Conservation (phyloP, 2,113 vertebrate genomes). For the Thomomys bottae region DNA sequence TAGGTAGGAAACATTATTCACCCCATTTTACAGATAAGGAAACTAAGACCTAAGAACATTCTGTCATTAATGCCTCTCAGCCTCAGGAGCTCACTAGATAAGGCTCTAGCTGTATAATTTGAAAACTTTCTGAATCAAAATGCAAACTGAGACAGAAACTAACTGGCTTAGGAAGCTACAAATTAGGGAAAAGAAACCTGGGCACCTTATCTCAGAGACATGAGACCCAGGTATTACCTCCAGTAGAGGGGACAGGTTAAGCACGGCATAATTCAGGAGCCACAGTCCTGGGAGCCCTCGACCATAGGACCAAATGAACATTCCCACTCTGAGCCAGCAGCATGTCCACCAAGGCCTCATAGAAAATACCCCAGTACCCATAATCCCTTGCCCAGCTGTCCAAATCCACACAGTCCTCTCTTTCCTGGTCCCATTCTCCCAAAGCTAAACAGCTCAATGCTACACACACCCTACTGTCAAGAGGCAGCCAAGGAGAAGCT, state of each 20-base stretch:
- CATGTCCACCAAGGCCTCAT: too few relatives aligned
- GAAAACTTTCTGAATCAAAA: neutral
- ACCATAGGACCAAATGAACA: neutral
- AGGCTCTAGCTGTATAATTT: neutral
- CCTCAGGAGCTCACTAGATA: neutral
- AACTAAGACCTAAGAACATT: neutral
- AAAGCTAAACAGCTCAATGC: neutral
- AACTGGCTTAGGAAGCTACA: neutral
- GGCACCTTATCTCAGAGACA: neutral
- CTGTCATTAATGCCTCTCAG: neutral
- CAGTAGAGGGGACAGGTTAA: neutral
- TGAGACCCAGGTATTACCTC: neutral
- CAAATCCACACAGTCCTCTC: neutral
- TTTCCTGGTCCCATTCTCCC: neutral
- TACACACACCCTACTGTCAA: neutral
- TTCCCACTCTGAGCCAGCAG: neutral
- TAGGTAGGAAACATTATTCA: neutral
- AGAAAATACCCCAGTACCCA: neutral
- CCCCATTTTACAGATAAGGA: constrained; percentile 25
- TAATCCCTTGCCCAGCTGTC: neutral
- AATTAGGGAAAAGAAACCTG: neutral
- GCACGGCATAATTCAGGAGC: neutral
- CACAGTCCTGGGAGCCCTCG: too few relatives aligned
- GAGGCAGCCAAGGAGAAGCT: neutral
- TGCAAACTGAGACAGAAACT: neutral